Evolutionary conservation across 1,140 invertebrate genomes (phyloP), one percentile per base, ranked within the genome.

Genomic region (Bombus huntii): DNA sequence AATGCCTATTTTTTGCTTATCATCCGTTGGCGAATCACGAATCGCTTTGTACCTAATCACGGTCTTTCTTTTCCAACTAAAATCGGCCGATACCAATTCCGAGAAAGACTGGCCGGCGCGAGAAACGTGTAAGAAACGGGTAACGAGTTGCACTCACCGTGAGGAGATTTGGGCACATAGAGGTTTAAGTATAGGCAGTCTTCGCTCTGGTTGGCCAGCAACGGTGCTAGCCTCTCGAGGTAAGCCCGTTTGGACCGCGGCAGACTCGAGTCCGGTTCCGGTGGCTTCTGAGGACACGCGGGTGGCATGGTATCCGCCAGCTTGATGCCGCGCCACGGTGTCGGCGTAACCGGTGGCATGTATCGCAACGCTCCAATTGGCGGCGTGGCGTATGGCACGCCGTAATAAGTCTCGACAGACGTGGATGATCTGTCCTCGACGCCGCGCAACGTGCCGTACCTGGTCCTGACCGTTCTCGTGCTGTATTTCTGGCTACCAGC

Each of bases 131-230:
- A 22, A 34, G 6, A 31, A n/a, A 18, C 0, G 6, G 0, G 31
- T 2, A 53, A 53, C 0, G 47, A 22, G 47, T 22, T 3, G 47
- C 62, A 94, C 97, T 97, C 94, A 98, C 98, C 97, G 93, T 94
- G 93, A 62, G 91, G 89, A 72, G 96, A 96, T 91, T 97, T 96
- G 87, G 99, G 99, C 84, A 99, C 98, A 95, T 99, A 99, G 86
- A 99, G 97, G 95, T 99, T 99, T 90, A 99, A 96, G 95, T 99
- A 99, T 91, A 99, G 97, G 94, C 99, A 99, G 96, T 99, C 99
- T 96, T 99, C 99, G 94, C 97, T 98, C 96, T 99, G 98, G 93
- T 99, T 98, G 88, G 96, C 96, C 59, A 99, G 96, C 87, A 98
- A 96, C 15, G 98, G 97, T 79, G 97, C 95, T 87, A 99, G 95